These are phyloP conservation scores for Myzus persicae DNA, from an alignment of 1,140 invertebrate genomes.

Conservation along the genomic window DNA sequence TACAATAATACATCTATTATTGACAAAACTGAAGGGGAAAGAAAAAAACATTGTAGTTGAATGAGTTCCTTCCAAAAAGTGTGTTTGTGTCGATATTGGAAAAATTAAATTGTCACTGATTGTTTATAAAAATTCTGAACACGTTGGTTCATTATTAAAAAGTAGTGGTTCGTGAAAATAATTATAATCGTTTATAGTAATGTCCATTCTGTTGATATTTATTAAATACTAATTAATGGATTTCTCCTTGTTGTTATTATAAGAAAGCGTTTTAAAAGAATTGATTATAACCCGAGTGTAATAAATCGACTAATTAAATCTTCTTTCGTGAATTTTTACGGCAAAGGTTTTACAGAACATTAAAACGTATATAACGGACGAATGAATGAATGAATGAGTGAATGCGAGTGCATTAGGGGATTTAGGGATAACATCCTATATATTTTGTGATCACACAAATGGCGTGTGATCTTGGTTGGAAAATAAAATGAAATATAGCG, in stretches of 20 bases:
- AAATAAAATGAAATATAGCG: not conserved
- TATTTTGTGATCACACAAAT: not conserved
- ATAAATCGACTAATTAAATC: constrained; percentile 14
- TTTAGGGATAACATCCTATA: not conserved
- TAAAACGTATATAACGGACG: not conserved
- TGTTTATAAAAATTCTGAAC: not conserved
- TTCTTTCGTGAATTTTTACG: not conserved
- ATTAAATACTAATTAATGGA: not conserved
- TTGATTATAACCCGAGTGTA: not conserved
- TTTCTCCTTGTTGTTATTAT: not conserved
- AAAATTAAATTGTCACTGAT: not conserved
- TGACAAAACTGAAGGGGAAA: not conserved
- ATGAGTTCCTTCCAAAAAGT: not conserved
- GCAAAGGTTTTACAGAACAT: not conserved
- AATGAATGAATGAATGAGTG: not conserved
- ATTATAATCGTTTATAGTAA: not conserved
- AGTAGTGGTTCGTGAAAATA: not conserved
- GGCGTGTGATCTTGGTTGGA: not conserved
- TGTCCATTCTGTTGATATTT: not conserved
- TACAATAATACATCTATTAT: not conserved
- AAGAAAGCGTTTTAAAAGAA: not conserved
- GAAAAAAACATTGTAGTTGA: not conserved
- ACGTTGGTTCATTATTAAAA: not conserved
- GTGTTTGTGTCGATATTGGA: not conserved
- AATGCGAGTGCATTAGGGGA: constrained; percentile 12